A percentile compares a stretch with the other conserved stretches of the same genome.
These are phyloP conservation scores for Pampusana beccarii DNA, from an alignment of 2,113 vertebrate species.

Conservation along the genomic window DNA sequence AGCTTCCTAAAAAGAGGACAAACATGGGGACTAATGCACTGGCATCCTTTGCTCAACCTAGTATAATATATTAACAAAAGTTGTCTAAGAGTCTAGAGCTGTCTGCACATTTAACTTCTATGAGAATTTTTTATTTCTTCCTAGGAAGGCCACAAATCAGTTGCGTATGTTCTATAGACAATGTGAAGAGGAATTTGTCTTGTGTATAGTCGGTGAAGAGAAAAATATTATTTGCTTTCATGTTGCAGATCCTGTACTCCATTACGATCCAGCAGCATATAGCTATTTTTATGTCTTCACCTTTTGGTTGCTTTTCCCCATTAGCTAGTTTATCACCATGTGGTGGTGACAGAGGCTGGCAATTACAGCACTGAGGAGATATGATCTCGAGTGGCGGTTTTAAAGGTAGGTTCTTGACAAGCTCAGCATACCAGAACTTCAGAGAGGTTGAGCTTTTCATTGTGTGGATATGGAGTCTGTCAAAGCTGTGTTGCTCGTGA, in stretches of 20 bases:
- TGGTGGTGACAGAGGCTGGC: not conserved
- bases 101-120: not conserved
- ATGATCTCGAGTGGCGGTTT: not conserved
- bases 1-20: not conserved
- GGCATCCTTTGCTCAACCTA: accelerated
- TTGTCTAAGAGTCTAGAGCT: not conserved
- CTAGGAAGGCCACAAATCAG: not conserved
- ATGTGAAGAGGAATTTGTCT: not conserved
- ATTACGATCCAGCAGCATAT: not conserved
- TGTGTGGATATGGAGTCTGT: not conserved
- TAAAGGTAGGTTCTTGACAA: not conserved
- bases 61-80: not conserved
- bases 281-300: not conserved
- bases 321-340: not conserved
- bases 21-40: not conserved
- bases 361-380: not conserved
- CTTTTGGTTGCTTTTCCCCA: not conserved
- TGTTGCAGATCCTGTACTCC: accelerated
- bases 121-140: not conserved
- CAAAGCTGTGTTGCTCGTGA: not conserved
- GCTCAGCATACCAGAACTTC: not conserved
- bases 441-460: not conserved
- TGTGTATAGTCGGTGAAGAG: not conserved
- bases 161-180: not conserved
- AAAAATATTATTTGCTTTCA: not conserved